Conservation (phyloP, 2,888 invertebrate species). For the Cantharis rustica region DNA sequence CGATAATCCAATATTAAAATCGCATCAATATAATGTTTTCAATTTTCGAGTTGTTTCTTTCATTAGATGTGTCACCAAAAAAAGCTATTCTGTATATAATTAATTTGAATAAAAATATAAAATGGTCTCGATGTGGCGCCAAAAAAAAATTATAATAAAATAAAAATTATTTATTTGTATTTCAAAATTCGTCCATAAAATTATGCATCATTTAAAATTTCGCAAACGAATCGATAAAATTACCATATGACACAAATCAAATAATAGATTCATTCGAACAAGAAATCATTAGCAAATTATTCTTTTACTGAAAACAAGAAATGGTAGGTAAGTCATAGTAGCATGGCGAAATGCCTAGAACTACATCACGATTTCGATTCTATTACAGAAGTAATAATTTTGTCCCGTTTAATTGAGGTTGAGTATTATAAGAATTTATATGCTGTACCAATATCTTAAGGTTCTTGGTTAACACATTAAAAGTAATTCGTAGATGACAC, state of each 20-base stretch:
- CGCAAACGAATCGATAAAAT: not conserved
- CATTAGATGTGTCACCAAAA: not conserved
- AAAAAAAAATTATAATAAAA: not conserved
- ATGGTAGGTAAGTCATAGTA: not conserved
- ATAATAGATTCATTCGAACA: not conserved
- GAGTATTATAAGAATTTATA: constrained; percentile 2
- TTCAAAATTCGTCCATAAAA: not conserved
- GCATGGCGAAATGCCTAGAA: not conserved
- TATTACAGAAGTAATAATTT: not conserved
- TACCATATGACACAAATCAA: not conserved
- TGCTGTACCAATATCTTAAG: constrained; percentile 13
- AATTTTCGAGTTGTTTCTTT: not conserved
- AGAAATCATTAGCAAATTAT: not conserved
- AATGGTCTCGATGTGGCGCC: not conserved
- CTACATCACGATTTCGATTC: not conserved
- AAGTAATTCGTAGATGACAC: constrained; percentile 22
- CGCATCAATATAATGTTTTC: not conserved
- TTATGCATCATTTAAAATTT: not conserved
- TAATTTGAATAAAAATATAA: not conserved
- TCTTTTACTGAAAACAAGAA: not conserved
- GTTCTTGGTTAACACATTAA: constrained; percentile 11
- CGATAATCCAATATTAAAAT: not conserved
- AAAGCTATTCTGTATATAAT: not conserved
- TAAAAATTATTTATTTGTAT: not conserved
- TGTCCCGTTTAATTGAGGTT: not conserved